Evolutionary conservation across 2,797 vertebrate genomes (phyloP).

Genomic region (Chelon labrosus): DNA sequence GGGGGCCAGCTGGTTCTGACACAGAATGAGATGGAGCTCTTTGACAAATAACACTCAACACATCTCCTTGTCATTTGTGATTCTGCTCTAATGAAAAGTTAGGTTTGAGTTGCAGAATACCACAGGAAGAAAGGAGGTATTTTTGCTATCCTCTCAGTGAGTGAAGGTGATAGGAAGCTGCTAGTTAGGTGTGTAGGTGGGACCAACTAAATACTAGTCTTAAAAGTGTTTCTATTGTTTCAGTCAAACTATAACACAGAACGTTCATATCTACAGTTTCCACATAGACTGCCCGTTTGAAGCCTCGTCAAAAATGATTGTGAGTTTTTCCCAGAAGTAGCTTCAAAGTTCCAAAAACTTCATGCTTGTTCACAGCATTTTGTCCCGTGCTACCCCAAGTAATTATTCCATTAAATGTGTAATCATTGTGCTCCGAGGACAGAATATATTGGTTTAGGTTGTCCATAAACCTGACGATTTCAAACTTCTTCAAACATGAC

Average conservation of each 20-base stretch:
- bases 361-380: too few relatives aligned
- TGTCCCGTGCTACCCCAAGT: too few relatives aligned
- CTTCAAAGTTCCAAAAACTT: too few relatives aligned
- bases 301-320: too few relatives aligned
- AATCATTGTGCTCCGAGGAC: too few relatives aligned
- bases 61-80: conserved; percentile 86
- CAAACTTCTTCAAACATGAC: too few relatives aligned
- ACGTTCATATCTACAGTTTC: too few relatives aligned
- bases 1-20: conserved; percentile 47
- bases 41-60: conserved; percentile 89
- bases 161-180: conserved; percentile 41
- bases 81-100: conserved; percentile 15
- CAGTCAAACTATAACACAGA: neutral
- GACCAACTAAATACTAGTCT: conserved; percentile 32
- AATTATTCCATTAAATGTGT: too few relatives aligned
- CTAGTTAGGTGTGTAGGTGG: conserved; percentile 18
- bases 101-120: conserved; percentile 72
- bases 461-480: too few relatives aligned
- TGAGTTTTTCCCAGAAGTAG: too few relatives aligned
- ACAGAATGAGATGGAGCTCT: conserved; percentile 63
- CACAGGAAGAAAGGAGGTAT: conserved; percentile 51
- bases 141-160: conserved; percentile 39
- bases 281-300: too few relatives aligned
- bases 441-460: too few relatives aligned
- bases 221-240: neutral